Conservation (phyloP, 2,888 invertebrate genomes). For the Tigriopus californicus region DNA sequence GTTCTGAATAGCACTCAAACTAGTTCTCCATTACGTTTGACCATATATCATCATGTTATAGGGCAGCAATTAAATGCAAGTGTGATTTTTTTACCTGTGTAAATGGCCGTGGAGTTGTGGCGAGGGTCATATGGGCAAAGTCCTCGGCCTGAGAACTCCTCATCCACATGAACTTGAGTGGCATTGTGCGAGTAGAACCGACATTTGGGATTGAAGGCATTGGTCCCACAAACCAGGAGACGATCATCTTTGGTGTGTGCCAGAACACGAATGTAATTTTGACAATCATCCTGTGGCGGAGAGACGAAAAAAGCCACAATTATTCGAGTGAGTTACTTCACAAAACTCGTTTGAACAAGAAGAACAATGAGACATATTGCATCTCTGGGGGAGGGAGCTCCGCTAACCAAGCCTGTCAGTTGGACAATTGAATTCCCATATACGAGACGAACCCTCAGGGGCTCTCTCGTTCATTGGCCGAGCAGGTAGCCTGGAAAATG, state of each 20-base stretch:
- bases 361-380: no score
- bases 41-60: no score
- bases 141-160: constrained; percentile 18
- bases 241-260: constrained; percentile 49
- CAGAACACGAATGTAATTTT: constrained; percentile 46
- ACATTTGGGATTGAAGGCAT: constrained; percentile 79
- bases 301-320: no score
- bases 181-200: constrained; percentile 27
- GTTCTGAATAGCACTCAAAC: neutral
- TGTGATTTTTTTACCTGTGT: constrained; percentile 23
- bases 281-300: neutral
- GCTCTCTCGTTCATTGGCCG: no score
- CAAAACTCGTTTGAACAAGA: no score
- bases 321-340: neutral
- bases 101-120: constrained; percentile 32
- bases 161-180: neutral
- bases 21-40: neutral
- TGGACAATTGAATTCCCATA: no score
- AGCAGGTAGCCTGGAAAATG: no score
- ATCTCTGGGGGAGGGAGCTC: no score
- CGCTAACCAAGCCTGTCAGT: no score
- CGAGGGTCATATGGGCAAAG: constrained; percentile 32
- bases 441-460: no score
- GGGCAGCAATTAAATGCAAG: neutral
- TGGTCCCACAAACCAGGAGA: constrained; percentile 73